Evolutionary conservation across 2,888 invertebrate genomes (phyloP).

Genomic region (Elmis aenea): DNA sequence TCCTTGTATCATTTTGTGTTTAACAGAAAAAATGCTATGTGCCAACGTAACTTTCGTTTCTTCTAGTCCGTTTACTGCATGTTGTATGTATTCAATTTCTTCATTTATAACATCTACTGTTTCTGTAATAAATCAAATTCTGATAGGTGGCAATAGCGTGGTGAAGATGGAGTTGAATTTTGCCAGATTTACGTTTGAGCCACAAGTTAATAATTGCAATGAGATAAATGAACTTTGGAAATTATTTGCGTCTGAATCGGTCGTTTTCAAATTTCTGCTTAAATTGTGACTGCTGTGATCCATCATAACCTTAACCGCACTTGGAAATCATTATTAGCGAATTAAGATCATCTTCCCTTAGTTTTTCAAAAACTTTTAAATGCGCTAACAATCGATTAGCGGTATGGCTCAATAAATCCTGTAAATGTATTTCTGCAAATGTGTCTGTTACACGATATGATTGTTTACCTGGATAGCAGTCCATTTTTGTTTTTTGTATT

Average conservation of each 20-base stretch:
- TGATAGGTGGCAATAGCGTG: slow-evolving; percentile 27
- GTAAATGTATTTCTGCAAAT: slow-evolving; percentile 6
- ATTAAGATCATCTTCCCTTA: slow-evolving; percentile 12
- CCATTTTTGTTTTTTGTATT: slow-evolving; percentile 6
- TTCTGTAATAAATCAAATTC: slow-evolving; percentile 23
- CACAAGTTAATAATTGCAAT: slow-evolving; percentile 5
- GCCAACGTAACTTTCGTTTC: slow-evolving; percentile 1
- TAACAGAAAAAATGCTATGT: too few relatives aligned
- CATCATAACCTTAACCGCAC: slow-evolving; percentile 29
- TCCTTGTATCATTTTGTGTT: too few relatives aligned
- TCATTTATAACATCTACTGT: slow-evolving; percentile 19
- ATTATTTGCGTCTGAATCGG: slow-evolving; percentile 24
- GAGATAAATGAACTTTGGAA: slow-evolving; percentile 23
- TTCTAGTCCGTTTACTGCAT: slow-evolving; percentile 6
- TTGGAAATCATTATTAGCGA: slow-evolving; percentile 17
- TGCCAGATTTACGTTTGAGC: slow-evolving; percentile 29
- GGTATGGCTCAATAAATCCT: slow-evolving; percentile 16
- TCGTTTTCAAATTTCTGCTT: slow-evolving; percentile 28
- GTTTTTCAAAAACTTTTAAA: slow-evolving; percentile 10
- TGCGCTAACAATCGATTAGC: slow-evolving; percentile 14
- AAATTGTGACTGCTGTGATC: slow-evolving; percentile 25
- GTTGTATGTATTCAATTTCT: slow-evolving; percentile 14
- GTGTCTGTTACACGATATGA: slow-evolving; percentile 6
- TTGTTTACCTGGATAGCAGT: slow-evolving; percentile 7
- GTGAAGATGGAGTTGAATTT: slow-evolving; percentile 30